A percentile compares a stretch with the other conserved stretches of the same genome.
Evolutionary conservation across 1,140 invertebrate genomes (phyloP).

Genomic region (Tyrophagus putrescentiae): DNA sequence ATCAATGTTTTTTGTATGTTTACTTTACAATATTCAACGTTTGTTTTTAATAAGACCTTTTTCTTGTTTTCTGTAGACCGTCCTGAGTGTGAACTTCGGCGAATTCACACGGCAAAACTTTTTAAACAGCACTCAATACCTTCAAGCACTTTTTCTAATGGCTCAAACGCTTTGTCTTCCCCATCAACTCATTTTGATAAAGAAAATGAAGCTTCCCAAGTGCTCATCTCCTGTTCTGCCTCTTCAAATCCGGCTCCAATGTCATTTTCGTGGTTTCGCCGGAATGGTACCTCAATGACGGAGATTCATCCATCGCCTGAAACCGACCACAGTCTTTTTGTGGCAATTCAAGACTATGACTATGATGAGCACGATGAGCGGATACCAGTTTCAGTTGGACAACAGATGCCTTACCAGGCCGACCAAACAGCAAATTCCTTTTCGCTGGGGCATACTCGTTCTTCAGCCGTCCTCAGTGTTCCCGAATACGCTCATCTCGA

Average conservation of each 20-base stretch:
- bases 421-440: not conserved
- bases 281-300: not conserved
- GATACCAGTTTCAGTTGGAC: not conserved
- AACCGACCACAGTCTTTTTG: conserved; percentile 7
- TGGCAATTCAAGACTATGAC: conserved; percentile 15
- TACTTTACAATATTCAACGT: not conserved
- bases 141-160: conserved; percentile 28
- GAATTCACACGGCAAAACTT: conserved; percentile 41
- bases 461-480: not conserved
- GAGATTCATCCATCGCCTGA: conserved; percentile 10
- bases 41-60: conserved; percentile 4
- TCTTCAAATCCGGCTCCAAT: conserved; percentile 3
- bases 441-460: conserved; percentile 1
- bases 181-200: not conserved
- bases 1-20: conserved; percentile 64
- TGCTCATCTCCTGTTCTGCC: not conserved
- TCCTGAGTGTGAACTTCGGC: conserved; percentile 62
- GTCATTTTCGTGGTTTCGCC: conserved; percentile 14
- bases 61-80: conserved; percentile 45
- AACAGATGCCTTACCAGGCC: not conserved
- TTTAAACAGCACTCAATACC: conserved; percentile 62
- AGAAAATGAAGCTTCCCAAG: not conserved
- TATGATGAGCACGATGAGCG: not conserved
- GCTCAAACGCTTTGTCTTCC: not conserved
- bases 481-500: conserved; percentile 14